A percentile compares a stretch with the other conserved stretches of the same genome.
phyloP scores from a whole-genome alignment of 2,113 vertebrate species.

The Neogobius melanostomus region DNA sequence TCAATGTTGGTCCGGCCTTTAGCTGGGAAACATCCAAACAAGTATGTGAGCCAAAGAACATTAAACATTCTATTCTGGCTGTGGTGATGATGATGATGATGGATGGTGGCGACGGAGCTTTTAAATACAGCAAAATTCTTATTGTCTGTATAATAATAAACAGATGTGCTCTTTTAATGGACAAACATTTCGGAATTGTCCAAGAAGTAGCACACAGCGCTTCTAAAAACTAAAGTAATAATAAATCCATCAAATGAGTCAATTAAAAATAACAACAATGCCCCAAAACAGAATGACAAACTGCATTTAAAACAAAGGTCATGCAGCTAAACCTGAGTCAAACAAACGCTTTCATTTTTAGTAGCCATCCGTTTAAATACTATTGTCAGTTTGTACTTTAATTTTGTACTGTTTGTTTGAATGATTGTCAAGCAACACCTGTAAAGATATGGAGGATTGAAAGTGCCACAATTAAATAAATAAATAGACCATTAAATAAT shows the following conservation, averaged over 20 bases:
- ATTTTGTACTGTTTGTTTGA: conserved; percentile 4
- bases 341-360: conserved; percentile 10
- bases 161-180: not conserved
- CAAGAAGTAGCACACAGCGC: not conserved
- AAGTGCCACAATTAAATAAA: no score
- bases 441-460: no score
- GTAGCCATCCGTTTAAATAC: not conserved
- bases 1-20: conserved; percentile 98
- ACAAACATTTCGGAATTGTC: not conserved
- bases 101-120: not conserved
- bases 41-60: conserved; percentile 12
- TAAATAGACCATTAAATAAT: no score
- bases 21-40: conserved; percentile 71
- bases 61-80: not conserved
- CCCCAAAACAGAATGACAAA: conserved; percentile 1
- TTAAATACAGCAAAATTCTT: not conserved
- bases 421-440: conserved; percentile 55
- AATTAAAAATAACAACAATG: conserved; percentile 6
- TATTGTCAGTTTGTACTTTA: not conserved
- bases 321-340: conserved; percentile 43
- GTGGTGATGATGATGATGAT: not conserved
- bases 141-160: conserved; percentile 2
- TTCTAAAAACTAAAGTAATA: not conserved
- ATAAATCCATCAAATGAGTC: conserved; percentile 7
- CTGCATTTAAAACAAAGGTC: conserved; percentile 14